These are phyloP conservation scores for Lagopus leucura DNA, from an alignment of 2,113 vertebrate genomes.

Conservation along the genomic window DNA sequence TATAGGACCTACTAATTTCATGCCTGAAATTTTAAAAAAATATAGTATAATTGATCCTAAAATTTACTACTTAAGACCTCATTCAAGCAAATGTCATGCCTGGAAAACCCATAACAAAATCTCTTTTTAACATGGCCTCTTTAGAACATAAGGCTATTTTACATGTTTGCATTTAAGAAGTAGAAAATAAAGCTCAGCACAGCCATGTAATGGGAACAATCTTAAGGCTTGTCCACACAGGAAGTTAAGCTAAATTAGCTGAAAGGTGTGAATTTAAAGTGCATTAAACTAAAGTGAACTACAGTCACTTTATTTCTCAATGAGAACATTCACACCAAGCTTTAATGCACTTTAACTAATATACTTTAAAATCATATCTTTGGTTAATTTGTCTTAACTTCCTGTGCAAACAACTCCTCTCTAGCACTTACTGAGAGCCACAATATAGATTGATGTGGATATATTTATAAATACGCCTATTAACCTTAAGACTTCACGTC, in stretches of 20 bases:
- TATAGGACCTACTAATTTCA: neutral
- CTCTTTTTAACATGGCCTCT: neutral
- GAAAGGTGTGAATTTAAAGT: slow-evolving; percentile 75
- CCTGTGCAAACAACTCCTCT: slow-evolving; percentile 63
- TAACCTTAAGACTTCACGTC: slow-evolving; percentile 55
- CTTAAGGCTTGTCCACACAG: slow-evolving; percentile 65
- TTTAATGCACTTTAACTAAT: slow-evolving; percentile 62
- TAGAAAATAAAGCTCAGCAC: slow-evolving; percentile 66
- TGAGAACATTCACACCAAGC: slow-evolving; percentile 65
- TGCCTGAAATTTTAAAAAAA: neutral
- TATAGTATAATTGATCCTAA: neutral
- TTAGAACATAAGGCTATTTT: slow-evolving; percentile 26
- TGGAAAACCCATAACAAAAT: neutral
- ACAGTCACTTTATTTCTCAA: slow-evolving; percentile 62
- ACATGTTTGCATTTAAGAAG: slow-evolving; percentile 38
- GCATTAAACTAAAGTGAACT: slow-evolving; percentile 66
- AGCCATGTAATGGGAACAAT: slow-evolving; percentile 61
- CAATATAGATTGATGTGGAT: slow-evolving; percentile 62
- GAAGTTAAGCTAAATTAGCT: slow-evolving; percentile 62
- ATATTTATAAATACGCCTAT: slow-evolving; percentile 63
- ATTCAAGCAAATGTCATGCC: neutral
- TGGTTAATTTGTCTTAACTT: slow-evolving; percentile 68
- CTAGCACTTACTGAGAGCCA: slow-evolving; percentile 56
- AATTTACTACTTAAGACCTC: neutral
- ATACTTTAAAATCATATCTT: slow-evolving; percentile 66